These are phyloP conservation scores for Spondyliosoma cantharus DNA, from an alignment of 2,797 vertebrate genomes.

Conservation along the genomic window DNA sequence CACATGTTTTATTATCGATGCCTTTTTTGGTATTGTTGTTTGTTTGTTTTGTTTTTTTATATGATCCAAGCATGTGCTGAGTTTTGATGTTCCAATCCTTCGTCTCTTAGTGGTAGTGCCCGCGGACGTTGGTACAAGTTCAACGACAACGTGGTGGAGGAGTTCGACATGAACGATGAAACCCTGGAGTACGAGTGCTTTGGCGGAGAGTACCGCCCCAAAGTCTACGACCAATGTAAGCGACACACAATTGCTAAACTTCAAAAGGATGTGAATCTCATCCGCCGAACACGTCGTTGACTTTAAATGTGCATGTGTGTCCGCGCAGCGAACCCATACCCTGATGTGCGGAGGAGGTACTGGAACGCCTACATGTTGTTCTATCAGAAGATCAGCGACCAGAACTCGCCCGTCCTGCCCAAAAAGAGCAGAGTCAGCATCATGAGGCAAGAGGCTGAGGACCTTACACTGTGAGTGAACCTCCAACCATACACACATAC, in stretches of 20 bases:
- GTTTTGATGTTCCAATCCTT: not conserved
- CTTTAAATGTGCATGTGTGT: constrained; percentile 18
- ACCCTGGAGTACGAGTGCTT: constrained; percentile 98
- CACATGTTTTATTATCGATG: not conserved
- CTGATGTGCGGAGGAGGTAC: constrained; percentile 95
- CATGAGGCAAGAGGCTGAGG: constrained; percentile 96
- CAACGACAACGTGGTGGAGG: constrained; percentile 97
- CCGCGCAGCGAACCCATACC: constrained; percentile 93
- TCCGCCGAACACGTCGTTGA: not conserved
- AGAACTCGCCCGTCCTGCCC: constrained; percentile 96
- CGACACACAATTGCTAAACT: not conserved
- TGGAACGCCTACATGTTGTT: constrained; percentile 99
- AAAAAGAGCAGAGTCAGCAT: constrained; percentile 98
- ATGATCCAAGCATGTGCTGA: not conserved
- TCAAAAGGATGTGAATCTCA: too few relatives aligned
- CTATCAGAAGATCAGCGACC: constrained; percentile 97
- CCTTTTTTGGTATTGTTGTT: not conserved
- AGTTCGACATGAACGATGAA: constrained; percentile 98
- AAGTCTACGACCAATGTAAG: constrained; percentile 99
- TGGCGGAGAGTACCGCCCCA: constrained; percentile 97
- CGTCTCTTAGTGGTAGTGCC: constrained; percentile 85
- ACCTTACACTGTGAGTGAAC: constrained; percentile 92
- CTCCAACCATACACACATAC: not conserved
- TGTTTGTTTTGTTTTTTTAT: not conserved
- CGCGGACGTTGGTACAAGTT: constrained; percentile 99